A percentile compares a stretch with the other conserved stretches of the same genome.
These are phyloP conservation scores for Drosophila malerkotliana DNA, from an alignment of 1,140 invertebrate species.

Conservation along the genomic window DNA sequence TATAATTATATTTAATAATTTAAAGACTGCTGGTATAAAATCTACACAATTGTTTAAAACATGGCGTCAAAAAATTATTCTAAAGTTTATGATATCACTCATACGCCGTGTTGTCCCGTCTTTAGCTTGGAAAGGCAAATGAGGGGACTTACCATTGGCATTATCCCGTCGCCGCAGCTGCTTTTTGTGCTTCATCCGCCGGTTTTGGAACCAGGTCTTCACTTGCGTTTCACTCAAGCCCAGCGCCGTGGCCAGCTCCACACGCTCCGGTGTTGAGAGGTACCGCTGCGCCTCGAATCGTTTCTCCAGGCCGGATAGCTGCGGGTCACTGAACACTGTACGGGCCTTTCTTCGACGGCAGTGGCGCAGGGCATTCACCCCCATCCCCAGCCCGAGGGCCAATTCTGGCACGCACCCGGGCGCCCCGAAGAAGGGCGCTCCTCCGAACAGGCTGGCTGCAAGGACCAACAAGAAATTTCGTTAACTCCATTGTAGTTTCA, in stretches of 20 bases:
- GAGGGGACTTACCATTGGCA: constrained; percentile 70
- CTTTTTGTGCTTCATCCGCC: constrained; percentile 99
- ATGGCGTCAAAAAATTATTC: too few relatives aligned
- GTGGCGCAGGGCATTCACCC: constrained; percentile 91
- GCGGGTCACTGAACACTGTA: constrained; percentile 99
- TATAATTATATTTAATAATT: neutral
- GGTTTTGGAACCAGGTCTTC: constrained; percentile 99
- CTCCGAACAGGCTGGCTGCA: constrained; percentile 79
- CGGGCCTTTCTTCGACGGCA: constrained; percentile 96
- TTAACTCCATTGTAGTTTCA: constrained; percentile 50
- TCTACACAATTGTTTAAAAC: too few relatives aligned
- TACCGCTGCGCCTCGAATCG: constrained; percentile 98
- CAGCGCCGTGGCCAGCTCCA: constrained; percentile 95
- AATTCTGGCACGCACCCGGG: constrained; percentile 85
- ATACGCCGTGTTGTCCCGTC: neutral
- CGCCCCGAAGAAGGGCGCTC: constrained; percentile 75
- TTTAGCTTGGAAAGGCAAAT: neutral
- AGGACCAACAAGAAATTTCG: constrained; percentile 47
- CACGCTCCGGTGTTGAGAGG: constrained; percentile 97
- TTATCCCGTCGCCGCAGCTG: constrained; percentile 87
- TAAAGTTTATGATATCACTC: neutral
- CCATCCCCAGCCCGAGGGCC: constrained; percentile 85
- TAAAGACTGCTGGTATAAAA: too few relatives aligned
- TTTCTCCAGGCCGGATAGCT: constrained; percentile 96
- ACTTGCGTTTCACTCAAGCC: constrained; percentile 99